Conservation (phyloP, 2,888 invertebrate genomes). For the Orchestes rusci region DNA sequence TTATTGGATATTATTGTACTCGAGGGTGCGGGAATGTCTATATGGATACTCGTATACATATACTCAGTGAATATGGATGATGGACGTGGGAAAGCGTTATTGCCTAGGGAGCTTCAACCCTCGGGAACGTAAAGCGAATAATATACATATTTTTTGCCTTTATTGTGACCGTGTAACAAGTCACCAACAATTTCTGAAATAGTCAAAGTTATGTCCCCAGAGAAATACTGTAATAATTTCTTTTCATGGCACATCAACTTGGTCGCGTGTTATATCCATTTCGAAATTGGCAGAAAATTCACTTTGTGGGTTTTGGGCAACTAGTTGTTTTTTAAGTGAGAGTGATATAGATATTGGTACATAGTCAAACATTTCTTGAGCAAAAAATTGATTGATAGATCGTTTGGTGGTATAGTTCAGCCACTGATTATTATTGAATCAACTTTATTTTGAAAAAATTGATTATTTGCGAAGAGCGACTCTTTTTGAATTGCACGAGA, state of each 20-base stretch:
- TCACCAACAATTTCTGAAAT: conserved; percentile 22
- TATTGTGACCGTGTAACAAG: conserved; percentile 22
- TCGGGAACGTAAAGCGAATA: conserved; percentile 19
- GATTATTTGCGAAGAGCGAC: too few species aligned
- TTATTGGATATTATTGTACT: too few species aligned
- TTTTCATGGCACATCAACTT: conserved; percentile 15
- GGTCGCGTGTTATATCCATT: conserved; percentile 20
- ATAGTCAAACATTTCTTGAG: too few species aligned
- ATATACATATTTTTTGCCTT: conserved; percentile 22
- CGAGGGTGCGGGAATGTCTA: neutral
- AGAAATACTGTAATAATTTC: conserved; percentile 14
- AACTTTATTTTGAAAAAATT: too few species aligned
- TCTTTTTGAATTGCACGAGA: too few species aligned
- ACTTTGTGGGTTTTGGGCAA: conserved; percentile 11
- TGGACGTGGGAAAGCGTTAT: conserved; percentile 22
- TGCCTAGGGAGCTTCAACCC: conserved; percentile 10
- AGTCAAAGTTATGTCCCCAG: conserved; percentile 21
- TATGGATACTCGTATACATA: too few species aligned
- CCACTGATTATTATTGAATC: too few species aligned
- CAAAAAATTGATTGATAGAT: too few species aligned
- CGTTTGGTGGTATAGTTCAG: too few species aligned
- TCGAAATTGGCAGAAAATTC: conserved; percentile 17
- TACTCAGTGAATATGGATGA: too few species aligned
- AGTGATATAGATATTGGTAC: too few species aligned
- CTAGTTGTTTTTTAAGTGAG: too few species aligned